Base-by-base conservation (phyloP, 2,888 invertebrate species). In the Trachelus stipa region DNA sequence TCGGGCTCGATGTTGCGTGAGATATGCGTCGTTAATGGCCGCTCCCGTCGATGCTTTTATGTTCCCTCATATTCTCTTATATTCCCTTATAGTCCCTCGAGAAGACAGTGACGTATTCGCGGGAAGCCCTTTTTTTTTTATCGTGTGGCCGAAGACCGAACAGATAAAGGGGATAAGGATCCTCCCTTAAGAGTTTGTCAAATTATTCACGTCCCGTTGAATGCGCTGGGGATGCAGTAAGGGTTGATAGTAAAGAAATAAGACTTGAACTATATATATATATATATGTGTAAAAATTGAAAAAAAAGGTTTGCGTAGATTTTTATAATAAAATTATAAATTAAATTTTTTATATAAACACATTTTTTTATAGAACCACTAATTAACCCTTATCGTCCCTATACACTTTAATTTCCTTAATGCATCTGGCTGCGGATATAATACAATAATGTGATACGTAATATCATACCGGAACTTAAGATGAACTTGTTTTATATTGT, bases 1-100 rank as follows among this genome's bases (percentile, higher is more conserved):
- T 85, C 82, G 81, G 82, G 79, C 75, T 83, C 82, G 84, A 84
- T 84, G 82, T 86, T 83, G 84, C 83, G 81, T 81, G 80, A 83
- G 81, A 83, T 81, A 83, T 79, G 77, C 79, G 76, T 78, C 76
- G 76, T 80, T 83, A 83, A 83, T 81, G 79, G 79, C 74, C 79
- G 68, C 69, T 74, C 37, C 35, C 23, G 34, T 71, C 56, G 56
- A 56, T 9, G 9, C 35, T 12, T 12, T 35, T 3, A 0, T 12
- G 12, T 3, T 12, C 23, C 23, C 34, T 30, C 11, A 31, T 31
- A 12, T 56, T 74, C 80, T 37, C 73, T 75, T 79, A 77, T 77
- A 68, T 68, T 76, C 77, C 69, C 73, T 75, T 81, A 77, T 74
- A 68, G 68, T 74, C 76, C 56, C 56, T 56, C 23, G 9, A 23